Evolutionary conservation across 2,888 invertebrate species (phyloP), one percentile per base, ranked within the genome.

Genomic region (Ophion slaviceki): DNA sequence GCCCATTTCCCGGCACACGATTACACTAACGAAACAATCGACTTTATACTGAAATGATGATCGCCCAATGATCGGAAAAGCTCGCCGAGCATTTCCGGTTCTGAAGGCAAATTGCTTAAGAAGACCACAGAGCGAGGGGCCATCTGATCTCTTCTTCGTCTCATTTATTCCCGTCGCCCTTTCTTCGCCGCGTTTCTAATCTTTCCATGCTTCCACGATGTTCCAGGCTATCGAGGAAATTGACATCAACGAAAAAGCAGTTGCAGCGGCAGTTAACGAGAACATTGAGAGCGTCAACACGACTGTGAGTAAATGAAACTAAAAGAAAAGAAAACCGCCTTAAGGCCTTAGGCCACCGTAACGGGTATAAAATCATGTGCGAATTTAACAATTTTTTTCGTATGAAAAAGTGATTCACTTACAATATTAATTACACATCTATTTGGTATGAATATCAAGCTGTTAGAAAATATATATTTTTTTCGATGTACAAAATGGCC

Each of bases 51-150:
- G 81, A 87, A 64, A 88, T 93, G 93, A 93, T 93, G 93, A 93
- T 93, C 92, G 92, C 93, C 93, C 82, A 81, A 79, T 79, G 90
- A 89, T 91, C 90, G 89, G 87, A 85, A 87, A 88, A 77, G 90
- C 89, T 90, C 75, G 90, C 72, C 70, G 89, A 91, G 91, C 87
- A 87, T 86, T 85, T 85, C 72, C 90, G 90, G 91, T 92, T 82
- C 93, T 90, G 91, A 92, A 86, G 87, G 88, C 84, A 90, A 88
- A 89, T 87, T 82, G 57, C 88, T 89, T 59, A 76, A 66, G 93
- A 90, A 92, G 92, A 93, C 88, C 88, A 84, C 70, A 68, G 93
- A 90, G 93, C 92, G 93, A 93, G 93, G 93, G 93, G 93, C 93
- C 93, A 94, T 93, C 93, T 94, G 93, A 94, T 89, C 84, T 24